phyloP scores from a whole-genome alignment of 2,113 vertebrate genomes.

The Ageneiosus marmoratus region DNA sequence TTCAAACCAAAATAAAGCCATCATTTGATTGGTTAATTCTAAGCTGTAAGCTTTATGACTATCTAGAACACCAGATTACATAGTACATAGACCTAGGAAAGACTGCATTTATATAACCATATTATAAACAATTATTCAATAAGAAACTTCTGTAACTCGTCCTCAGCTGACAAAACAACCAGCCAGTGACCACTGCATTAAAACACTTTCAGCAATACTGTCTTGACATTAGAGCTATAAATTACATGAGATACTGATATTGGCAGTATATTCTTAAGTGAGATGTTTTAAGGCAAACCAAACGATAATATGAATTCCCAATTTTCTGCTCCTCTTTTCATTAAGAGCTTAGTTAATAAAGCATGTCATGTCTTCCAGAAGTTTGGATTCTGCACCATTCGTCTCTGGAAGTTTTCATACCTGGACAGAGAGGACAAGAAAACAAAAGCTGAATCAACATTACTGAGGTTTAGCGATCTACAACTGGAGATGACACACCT shows the following conservation, averaged over 20 bases:
- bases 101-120: neutral
- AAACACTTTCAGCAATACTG: slow-evolving; percentile 1
- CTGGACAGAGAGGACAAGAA: slow-evolving; percentile 60
- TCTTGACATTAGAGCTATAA: neutral
- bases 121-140: neutral
- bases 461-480: neutral
- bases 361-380: slow-evolving; percentile 86
- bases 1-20: neutral
- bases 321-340: neutral
- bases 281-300: neutral
- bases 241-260: neutral
- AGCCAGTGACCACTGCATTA: no score
- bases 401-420: slow-evolving; percentile 96
- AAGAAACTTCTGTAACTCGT: neutral
- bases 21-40: neutral
- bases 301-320: neutral
- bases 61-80: neutral
- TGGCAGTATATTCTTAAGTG: neutral
- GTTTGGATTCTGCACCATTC: slow-evolving; percentile 90
- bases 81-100: neutral
- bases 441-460: neutral
- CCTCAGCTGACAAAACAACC: neutral
- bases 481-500: no score
- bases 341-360: neutral
- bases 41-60: neutral